phyloP scores from a whole-genome alignment of 2,113 vertebrate species.

The Daboia siamensis region DNA sequence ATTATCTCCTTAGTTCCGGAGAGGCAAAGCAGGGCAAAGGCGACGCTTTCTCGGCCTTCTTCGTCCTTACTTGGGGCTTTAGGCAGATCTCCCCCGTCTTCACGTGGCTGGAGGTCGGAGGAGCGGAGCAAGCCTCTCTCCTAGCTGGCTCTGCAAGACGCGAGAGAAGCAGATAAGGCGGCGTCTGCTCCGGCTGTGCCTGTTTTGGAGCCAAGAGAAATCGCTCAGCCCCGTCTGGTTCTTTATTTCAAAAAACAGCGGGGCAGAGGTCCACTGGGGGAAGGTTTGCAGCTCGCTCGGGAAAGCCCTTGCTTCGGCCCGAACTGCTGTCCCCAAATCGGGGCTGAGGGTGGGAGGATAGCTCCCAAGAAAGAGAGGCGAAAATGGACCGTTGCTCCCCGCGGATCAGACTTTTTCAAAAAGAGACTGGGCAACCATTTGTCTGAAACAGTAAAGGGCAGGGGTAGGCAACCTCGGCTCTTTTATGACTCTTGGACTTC shows the following conservation, averaged over 20 bases:
- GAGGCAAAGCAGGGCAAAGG: slow-evolving; percentile 53
- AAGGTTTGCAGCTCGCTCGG: not conserved
- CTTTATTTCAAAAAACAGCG: not conserved
- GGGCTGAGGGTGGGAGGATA: not conserved
- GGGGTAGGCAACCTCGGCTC: too few species aligned
- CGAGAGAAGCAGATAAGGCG: not conserved
- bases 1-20: slow-evolving; percentile 40
- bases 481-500: too few species aligned
- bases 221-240: too few species aligned
- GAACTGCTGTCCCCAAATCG: too few species aligned
- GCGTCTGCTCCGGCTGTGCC: not conserved
- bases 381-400: not conserved
- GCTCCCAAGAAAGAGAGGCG: not conserved
- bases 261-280: not conserved
- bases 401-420: not conserved
- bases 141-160: not conserved
- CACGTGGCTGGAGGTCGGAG: not conserved
- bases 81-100: not conserved
- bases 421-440: not conserved
- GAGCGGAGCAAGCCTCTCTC: not conserved
- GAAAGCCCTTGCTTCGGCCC: not conserved
- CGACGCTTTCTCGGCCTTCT: slow-evolving; percentile 29
- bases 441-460: not conserved
- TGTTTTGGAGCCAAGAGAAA: not conserved
- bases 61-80: slow-evolving; percentile 30